phyloP scores from a whole-genome alignment of 2,797 vertebrate species.

The Parambassis ranga region DNA sequence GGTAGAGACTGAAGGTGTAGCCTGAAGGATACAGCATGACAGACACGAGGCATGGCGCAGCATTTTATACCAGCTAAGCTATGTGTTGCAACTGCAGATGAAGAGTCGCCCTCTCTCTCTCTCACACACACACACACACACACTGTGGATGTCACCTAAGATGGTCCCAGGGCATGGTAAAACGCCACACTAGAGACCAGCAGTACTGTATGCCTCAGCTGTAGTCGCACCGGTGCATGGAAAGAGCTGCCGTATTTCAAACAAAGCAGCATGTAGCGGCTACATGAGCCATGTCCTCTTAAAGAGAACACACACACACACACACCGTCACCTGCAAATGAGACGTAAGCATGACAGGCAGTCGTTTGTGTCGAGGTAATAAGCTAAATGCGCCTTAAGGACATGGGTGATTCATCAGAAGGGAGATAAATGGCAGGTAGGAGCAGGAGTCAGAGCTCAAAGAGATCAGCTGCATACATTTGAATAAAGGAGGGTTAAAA shows the following conservation, averaged over 20 bases:
- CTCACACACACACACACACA: constrained; percentile 17
- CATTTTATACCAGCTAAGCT: constrained; percentile 34
- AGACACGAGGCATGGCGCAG: constrained; percentile 49
- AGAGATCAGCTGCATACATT: constrained; percentile 26
- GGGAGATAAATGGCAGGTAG: constrained; percentile 20
- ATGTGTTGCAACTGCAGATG: constrained; percentile 28
- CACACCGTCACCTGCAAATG: constrained; percentile 20
- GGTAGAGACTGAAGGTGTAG: constrained; percentile 47
- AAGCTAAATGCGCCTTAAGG: constrained; percentile 17
- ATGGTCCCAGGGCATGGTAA: constrained; percentile 35
- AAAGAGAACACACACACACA: constrained; percentile 18
- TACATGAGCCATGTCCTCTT: constrained; percentile 14
- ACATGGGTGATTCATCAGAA: constrained; percentile 25
- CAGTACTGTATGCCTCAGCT: constrained; percentile 14
- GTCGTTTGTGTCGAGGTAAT: constrained; percentile 16
- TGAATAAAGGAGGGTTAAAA: constrained; percentile 17
- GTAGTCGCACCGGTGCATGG: constrained; percentile 35
- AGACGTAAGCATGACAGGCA: constrained; percentile 40
- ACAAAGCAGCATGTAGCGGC: constrained; percentile 35
- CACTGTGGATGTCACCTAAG: constrained; percentile 21
- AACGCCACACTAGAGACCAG: constrained; percentile 28
- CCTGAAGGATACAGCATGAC: constrained; percentile 53
- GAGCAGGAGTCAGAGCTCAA: constrained; percentile 22
- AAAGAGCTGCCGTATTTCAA: constrained; percentile 15
- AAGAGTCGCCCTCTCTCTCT: no score